Base-by-base conservation (phyloP, 2,113 vertebrate genomes). In the Scytalopus superciliaris region DNA sequence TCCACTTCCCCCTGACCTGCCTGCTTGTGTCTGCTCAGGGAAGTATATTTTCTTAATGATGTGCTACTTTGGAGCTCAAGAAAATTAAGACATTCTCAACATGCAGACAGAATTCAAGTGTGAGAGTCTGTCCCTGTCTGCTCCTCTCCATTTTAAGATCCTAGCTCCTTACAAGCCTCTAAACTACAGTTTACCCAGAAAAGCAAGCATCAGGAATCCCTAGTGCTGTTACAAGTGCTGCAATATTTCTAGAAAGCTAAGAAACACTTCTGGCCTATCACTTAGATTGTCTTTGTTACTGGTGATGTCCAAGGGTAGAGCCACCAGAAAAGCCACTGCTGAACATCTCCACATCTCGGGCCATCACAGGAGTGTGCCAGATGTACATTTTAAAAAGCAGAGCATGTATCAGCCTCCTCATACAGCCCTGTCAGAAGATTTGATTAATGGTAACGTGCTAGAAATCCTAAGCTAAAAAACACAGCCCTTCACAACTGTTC, bases 391-490 rank as follows among this genome's bases (percentile, higher is more conserved):
- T 84, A 78, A 76, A 95, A 89, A 84, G 68, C 89, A 92, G 60
- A 92, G 42, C 55, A 27, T 63, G 63, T 42, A 86, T 59, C 88
- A 92, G 63, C 79, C 79, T 77, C 76, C 39, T 93, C 72, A 39
- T 8, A 89, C 45, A 84, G 86, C 42, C 59, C 76, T 89, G 94
- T 86, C 95, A 94, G 79, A 84, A 63, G n/a, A 67, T 89, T n/a
- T 90, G 93, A 94, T 96, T 96, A 93, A 90, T 0, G 0, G 50
- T 16, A 24, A 95, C 18, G 6, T 92, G 90, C 76, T 93, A 57
- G 57, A 91, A 95, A 95, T 87, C 64, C 88, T 93, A 92, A 95
- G 66, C 52, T 89, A 93, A 94, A 86, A 88, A 66, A 42, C 66
- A 57, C 15, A 12, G 68, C 80, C 80, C 81, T 47, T 81, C 94